Evolutionary conservation across 2,888 invertebrate species (phyloP).

Genomic region (Dicyrtomina minuta): DNA sequence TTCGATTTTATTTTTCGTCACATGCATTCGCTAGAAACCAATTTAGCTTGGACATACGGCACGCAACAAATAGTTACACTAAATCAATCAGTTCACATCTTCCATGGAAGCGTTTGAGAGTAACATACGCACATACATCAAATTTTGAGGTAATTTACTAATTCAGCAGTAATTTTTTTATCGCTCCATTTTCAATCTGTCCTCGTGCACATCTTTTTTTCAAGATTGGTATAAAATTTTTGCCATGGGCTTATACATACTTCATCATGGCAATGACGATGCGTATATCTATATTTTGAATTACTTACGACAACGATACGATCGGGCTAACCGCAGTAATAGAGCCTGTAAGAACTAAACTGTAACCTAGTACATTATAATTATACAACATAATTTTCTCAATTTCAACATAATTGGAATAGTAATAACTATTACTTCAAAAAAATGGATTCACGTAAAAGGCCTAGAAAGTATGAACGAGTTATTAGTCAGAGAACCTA

Average conservation of each 20-base stretch:
- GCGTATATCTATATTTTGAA: neutral
- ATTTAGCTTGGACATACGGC: conserved; percentile 21
- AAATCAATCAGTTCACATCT: conserved; percentile 26
- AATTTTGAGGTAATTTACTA: conserved; percentile 15
- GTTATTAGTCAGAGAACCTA: conserved; percentile 12
- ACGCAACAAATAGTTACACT: conserved; percentile 16
- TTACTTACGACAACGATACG: conserved; percentile 16
- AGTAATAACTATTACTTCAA: neutral
- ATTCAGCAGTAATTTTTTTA: conserved; percentile 10
- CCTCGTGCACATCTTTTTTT: conserved; percentile 8
- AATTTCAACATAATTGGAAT: too few relatives aligned
- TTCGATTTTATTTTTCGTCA: conserved; percentile 18
- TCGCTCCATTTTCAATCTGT: neutral
- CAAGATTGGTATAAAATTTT: conserved; percentile 18
- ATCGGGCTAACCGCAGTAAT: conserved; percentile 6
- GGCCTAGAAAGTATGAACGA: conserved; percentile 20
- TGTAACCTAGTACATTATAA: neutral
- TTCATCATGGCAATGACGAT: conserved; percentile 16
- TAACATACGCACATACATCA: conserved; percentile 15
- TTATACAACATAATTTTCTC: too few relatives aligned
- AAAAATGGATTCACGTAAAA: conserved; percentile 26
- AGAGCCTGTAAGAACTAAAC: neutral
- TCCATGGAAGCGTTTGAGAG: conserved; percentile 26
- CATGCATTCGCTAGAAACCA: conserved; percentile 11
- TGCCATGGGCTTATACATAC: conserved; percentile 10